These are phyloP conservation scores for Agapetus fuscipes DNA, from an alignment of 2,888 invertebrate species.

Conservation along the genomic window DNA sequence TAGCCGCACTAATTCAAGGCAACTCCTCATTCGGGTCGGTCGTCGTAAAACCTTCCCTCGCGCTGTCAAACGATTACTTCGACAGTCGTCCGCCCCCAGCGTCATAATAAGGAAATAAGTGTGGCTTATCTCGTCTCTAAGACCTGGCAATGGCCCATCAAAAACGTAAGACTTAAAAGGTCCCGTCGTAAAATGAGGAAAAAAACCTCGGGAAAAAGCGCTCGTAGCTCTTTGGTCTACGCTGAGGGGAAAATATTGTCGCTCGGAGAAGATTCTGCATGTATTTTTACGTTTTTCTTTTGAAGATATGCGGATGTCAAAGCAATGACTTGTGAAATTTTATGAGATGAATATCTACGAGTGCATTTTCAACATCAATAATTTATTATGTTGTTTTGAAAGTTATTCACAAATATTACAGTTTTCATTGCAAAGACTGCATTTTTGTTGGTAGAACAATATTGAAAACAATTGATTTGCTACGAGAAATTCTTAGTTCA, in stretches of 20 bases:
- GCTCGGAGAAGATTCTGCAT: too few species aligned
- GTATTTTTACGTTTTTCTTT: too few species aligned
- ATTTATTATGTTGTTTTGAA: too few species aligned
- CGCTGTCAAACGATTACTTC: slow-evolving; percentile 19
- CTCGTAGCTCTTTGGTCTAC: slow-evolving; percentile 2
- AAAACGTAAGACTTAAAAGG: slow-evolving; percentile 22
- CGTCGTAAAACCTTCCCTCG: slow-evolving; percentile 12
- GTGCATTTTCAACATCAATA: too few species aligned
- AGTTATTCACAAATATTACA: too few species aligned
- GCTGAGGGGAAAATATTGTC: slow-evolving; percentile 9
- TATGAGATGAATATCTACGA: too few species aligned
- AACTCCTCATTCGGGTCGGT: slow-evolving; percentile 2
- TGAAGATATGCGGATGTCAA: too few species aligned
- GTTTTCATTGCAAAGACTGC: too few species aligned
- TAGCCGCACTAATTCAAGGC: slow-evolving; percentile 7
- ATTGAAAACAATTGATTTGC: too few species aligned
- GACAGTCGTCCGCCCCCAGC: slow-evolving; percentile 19
- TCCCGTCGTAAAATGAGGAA: slow-evolving; percentile 18
- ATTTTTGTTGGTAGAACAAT: too few species aligned
- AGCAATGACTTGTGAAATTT: too few species aligned
- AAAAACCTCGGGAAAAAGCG: slow-evolving; percentile 10
- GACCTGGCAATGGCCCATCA: slow-evolving; percentile 21
- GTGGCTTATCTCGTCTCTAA: slow-evolving; percentile 21
- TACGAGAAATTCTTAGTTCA: too few species aligned
- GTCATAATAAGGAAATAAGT: slow-evolving; percentile 22